These are phyloP conservation scores for Rhea americana DNA, from an alignment of 2,113 vertebrate genomes.

Conservation along the genomic window DNA sequence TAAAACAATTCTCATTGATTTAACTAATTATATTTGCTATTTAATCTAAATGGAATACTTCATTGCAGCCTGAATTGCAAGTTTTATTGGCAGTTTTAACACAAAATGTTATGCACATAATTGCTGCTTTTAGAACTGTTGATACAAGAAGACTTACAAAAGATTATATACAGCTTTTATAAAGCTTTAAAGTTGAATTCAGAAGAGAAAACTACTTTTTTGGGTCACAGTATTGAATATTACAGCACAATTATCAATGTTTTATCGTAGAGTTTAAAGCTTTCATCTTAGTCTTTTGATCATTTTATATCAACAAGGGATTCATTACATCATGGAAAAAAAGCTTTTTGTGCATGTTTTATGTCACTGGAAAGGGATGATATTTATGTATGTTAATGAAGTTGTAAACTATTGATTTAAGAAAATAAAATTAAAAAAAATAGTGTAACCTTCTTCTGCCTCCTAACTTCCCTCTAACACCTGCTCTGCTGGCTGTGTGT, in stretches of 20 bases:
- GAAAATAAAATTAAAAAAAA: not conserved
- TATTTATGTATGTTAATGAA: slow-evolving; percentile 6
- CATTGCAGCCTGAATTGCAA: not conserved
- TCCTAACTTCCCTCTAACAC: not conserved
- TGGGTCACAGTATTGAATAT: slow-evolving; percentile 20
- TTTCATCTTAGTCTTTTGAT: slow-evolving; percentile 46
- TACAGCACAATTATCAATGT: slow-evolving; percentile 26
- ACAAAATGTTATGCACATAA: slow-evolving; percentile 14
- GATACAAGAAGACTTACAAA: not conserved
- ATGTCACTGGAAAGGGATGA: not conserved
- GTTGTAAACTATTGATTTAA: not conserved
- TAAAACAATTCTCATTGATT: slow-evolving; percentile 35
- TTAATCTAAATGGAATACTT: slow-evolving; percentile 32
- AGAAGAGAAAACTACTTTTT: not conserved
- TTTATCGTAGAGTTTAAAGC: slow-evolving; percentile 28
- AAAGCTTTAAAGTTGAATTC: slow-evolving; percentile 5
- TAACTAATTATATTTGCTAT: slow-evolving; percentile 1
- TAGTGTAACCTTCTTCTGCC: not conserved
- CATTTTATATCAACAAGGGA: slow-evolving; percentile 1
- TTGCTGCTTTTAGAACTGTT: not conserved
- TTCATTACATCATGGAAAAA: slow-evolving; percentile 17
- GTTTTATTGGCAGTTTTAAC: not conserved
- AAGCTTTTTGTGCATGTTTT: not conserved
- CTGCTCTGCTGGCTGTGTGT: not conserved
- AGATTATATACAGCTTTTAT: not conserved